Evolutionary conservation across 1,140 invertebrate genomes (phyloP).

Genomic region (Leptinotarsa undecemlineata): DNA sequence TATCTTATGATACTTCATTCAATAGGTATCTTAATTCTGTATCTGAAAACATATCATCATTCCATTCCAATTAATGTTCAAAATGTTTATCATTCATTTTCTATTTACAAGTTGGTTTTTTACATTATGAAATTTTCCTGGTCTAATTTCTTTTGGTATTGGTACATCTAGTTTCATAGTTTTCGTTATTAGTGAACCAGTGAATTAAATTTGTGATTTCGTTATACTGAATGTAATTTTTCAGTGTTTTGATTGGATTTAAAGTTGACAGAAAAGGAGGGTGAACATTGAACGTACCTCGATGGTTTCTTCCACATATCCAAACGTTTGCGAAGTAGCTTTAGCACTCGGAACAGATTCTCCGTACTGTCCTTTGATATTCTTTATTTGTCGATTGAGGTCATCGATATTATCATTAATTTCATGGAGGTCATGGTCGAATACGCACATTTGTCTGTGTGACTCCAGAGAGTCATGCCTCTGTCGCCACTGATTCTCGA

Average conservation of each 20-base stretch:
- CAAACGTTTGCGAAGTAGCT: conserved; percentile 72
- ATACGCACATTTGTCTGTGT: conserved; percentile 69
- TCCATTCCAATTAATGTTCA: no score
- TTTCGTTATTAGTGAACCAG: no score
- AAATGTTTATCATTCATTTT: no score
- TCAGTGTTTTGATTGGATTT: not conserved
- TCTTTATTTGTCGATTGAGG: conserved; percentile 65
- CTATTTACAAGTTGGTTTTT: no score
- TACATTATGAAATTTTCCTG: no score
- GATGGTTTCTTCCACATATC: conserved; percentile 80
- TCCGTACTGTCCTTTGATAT: conserved; percentile 70
- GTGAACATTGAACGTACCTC: conserved; percentile 59
- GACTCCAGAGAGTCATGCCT: conserved; percentile 66
- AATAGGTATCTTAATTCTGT: no score
- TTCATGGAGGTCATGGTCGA: conserved; percentile 72
- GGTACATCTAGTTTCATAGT: no score
- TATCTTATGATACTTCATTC: no score
- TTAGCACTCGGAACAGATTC: conserved; percentile 72
- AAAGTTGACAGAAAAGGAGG: not conserved
- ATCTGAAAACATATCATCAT: no score
- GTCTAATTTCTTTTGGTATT: no score
- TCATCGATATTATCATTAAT: conserved; percentile 75
- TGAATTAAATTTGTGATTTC: no score
- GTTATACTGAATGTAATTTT: not conserved
- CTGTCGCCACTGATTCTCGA: conserved; percentile 66